Percentiles rank a stretch among this genome's conserved stretches.
Evolutionary conservation across 1,140 invertebrate genomes (phyloP).

Genomic region (Drosophila nannoptera): DNA sequence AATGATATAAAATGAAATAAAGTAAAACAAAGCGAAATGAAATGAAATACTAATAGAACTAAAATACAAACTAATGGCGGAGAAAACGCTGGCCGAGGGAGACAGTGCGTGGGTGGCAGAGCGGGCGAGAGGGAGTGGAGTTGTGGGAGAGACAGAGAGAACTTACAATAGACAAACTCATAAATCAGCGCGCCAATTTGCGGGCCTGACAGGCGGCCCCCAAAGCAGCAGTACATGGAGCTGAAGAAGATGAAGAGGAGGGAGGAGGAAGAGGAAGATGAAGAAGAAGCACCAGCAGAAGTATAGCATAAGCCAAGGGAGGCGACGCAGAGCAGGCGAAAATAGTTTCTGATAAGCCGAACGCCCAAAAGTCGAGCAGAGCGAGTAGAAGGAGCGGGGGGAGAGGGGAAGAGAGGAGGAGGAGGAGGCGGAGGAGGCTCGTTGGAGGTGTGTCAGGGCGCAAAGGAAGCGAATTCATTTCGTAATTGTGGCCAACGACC

Average conservation of each 20-base stretch:
- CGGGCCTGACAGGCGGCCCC: conserved; percentile 53
- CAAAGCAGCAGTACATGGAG: conserved; percentile 20
- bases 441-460: too few relatives aligned
- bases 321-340: conserved; percentile 17
- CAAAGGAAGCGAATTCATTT: conserved; percentile 70
- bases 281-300: not conserved
- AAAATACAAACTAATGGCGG: conserved; percentile 68
- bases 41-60: conserved; percentile 76
- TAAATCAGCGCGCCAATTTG: conserved; percentile 77
- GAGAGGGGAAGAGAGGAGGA: conserved; percentile 5
- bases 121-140: too few relatives aligned
- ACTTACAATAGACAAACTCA: conserved; percentile 72
- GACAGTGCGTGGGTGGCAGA: not conserved
- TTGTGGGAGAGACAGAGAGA: not conserved
- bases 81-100: not conserved
- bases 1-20: conserved; percentile 38
- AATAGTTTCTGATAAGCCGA: conserved; percentile 53
- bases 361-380: conserved; percentile 39
- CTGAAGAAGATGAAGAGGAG: not conserved
- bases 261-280: not conserved
- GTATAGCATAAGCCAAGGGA: conserved; percentile 9
- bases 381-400: not conserved
- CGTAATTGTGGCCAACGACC: conserved; percentile 75
- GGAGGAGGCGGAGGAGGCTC: conserved; percentile 13
- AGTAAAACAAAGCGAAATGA: conserved; percentile 65